phyloP scores from a whole-genome alignment of 2,113 vertebrate species.

The Thryonomys swinderianus region DNA sequence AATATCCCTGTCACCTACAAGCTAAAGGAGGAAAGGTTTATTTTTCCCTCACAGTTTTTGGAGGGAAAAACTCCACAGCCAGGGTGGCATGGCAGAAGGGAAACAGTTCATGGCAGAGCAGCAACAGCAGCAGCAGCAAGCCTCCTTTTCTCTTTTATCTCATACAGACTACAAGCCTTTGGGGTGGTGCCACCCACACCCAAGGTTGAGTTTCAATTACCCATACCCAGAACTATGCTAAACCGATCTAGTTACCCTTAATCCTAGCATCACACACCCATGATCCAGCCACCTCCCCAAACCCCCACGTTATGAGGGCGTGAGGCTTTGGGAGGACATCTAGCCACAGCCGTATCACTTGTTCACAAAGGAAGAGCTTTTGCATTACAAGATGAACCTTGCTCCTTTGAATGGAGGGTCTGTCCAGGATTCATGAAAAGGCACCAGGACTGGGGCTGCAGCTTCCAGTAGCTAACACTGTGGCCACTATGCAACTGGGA shows the following conservation, averaged over 20 bases:
- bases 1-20: background rate
- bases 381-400: background rate
- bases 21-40: background rate
- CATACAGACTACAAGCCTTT: background rate
- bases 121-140: background rate
- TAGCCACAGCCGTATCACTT: background rate
- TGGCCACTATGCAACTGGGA: accelerated
- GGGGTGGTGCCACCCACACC: too few relatives aligned
- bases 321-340: background rate
- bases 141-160: background rate
- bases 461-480: background rate
- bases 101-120: background rate
- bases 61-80: too few relatives aligned
- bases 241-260: background rate
- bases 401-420: background rate
- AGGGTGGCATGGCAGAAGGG: background rate
- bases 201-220: background rate
- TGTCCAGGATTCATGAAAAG: background rate
- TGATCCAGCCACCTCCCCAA: background rate
- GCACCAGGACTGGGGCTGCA: background rate
- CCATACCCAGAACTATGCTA: background rate
- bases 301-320: background rate
- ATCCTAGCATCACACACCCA: background rate
- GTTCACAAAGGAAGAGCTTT: background rate
- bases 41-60: background rate